Evolutionary conservation across 2,797 vertebrate species (phyloP).

Genomic region (Urosaurus nigricauda): DNA sequence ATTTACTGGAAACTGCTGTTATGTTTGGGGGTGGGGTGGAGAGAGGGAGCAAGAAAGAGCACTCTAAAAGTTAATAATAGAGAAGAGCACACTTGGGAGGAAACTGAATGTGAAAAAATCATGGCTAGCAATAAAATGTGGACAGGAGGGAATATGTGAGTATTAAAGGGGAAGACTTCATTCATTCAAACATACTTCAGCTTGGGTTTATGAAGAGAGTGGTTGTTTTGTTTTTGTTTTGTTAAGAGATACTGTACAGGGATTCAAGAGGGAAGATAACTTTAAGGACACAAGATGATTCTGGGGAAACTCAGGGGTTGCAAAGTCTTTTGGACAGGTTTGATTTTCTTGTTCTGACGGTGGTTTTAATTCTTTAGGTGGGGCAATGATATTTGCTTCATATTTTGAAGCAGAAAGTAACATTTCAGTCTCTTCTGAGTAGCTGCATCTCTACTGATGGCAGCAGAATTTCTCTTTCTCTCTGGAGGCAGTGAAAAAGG

Average conservation of each 20-base stretch:
- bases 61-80: background rate
- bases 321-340: background rate
- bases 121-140: too few species aligned
- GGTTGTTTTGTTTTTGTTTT: background rate
- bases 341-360: background rate
- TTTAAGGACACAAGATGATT: background rate
- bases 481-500: too few species aligned
- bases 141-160: too few species aligned
- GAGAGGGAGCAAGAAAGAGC: background rate
- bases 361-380: too few species aligned
- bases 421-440: too few species aligned
- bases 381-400: too few species aligned
- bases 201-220: background rate
- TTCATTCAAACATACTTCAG: background rate
- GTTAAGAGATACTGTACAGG: background rate
- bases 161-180: too few species aligned
- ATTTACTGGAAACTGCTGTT: background rate
- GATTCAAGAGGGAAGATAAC: background rate
- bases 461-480: too few species aligned
- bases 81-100: too few species aligned
- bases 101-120: too few species aligned
- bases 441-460: too few species aligned
- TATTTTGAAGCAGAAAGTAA: too few species aligned
- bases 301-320: background rate
- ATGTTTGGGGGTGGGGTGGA: background rate